Base-by-base conservation (phyloP, 2,888 invertebrate genomes). In the Aethes cnicana region DNA sequence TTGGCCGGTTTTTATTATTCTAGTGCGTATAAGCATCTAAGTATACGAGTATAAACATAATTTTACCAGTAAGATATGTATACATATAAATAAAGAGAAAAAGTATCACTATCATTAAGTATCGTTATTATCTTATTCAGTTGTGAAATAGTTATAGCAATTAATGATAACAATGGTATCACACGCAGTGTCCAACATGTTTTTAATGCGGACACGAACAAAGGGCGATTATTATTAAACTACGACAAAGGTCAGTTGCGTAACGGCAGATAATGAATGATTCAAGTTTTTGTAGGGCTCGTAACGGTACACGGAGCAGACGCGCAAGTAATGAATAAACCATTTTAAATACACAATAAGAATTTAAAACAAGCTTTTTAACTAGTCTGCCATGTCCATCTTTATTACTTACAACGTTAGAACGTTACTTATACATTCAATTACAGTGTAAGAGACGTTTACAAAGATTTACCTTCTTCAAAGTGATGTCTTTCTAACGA, bases 221-320 rank as follows among this genome's bases (percentile, higher is more conserved):
- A 52, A 52, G 46, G 39, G 20, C 39, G 52, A 52, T 52, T 52
- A 46, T 52, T 46, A 26, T 52, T 46, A 46, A 52, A 39, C 44
- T 44, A 46, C 52, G 62, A 70, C 73, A 77, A 79, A 80, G 79
- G 79, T 78, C 74, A 73, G 67, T 49, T 54, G 55, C 47, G 65
- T 69, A 52, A 69, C 68, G 58, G 58, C 59, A 64, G 62, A 66
- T 66, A 66, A 68, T 72, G 63, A 63, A 64, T 77, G 75, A 70
- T 62, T 61, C 57, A 59, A 59, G 53, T 56, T 57, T 56, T 59
- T 47, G 54, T 50, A 43, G 43, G 50, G 36, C 43, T 44, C 36
- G 18, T 43, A 79, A 80, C 63, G 58, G 58, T 67, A 18, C 36
- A 30, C 57, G 59, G 55, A 60, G 59, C 59, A 64, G 63, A 66